These are phyloP conservation scores for Mycteria americana DNA, from an alignment of 2,797 vertebrate species.

Conservation along the genomic window DNA sequence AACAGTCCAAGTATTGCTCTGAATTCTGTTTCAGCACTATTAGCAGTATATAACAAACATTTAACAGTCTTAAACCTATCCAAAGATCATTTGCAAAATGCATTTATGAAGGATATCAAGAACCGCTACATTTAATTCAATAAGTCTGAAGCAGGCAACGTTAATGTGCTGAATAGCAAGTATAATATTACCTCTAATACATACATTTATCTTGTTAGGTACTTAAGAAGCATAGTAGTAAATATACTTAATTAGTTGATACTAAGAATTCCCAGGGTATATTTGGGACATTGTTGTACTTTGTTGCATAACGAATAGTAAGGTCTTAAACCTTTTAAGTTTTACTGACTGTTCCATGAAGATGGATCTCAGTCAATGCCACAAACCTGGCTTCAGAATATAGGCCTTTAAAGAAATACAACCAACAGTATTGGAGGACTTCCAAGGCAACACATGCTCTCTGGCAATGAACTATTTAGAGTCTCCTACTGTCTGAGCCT, in stretches of 20 bases:
- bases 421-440: not conserved
- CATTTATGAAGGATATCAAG: not conserved
- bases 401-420: constrained; percentile 10
- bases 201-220: not conserved
- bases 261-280: not conserved
- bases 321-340: not conserved
- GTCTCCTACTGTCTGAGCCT: not conserved
- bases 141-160: not conserved
- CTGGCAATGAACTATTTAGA: not conserved
- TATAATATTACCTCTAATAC: not conserved
- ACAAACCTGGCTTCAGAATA: constrained; percentile 8
- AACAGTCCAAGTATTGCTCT: not conserved
- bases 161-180: not conserved
- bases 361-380: not conserved
- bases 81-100: not conserved
- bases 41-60: not conserved
- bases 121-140: not conserved
- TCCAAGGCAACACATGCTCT: not conserved
- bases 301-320: not conserved
- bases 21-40: not conserved
- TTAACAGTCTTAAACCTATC: not conserved
- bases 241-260: not conserved
- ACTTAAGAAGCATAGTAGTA: not conserved
- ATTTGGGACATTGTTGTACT: not conserved
- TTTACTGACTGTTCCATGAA: not conserved